These are phyloP conservation scores for Charadrius vociferus DNA, from an alignment of 2,113 vertebrate species.

Conservation along the genomic window DNA sequence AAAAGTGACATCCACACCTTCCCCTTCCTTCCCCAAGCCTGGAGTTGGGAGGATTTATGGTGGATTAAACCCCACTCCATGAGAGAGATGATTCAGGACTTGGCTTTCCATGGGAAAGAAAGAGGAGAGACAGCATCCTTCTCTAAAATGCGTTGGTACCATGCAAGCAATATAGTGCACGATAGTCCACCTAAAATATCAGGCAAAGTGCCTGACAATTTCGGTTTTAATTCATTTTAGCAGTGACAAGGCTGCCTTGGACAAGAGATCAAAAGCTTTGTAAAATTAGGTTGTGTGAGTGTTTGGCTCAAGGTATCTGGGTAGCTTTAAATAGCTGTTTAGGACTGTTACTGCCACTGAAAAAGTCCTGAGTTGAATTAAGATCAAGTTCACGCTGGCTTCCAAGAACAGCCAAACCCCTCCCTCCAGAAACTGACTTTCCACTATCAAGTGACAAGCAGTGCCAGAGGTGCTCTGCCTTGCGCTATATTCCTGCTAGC, in stretches of 20 bases:
- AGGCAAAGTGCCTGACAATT: neutral
- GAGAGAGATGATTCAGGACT: neutral
- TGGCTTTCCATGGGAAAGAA: neutral
- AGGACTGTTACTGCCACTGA: neutral
- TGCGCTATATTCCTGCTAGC: neutral
- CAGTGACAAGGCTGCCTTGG: neutral
- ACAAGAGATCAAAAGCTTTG: constrained; percentile 22
- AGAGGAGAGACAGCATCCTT: neutral
- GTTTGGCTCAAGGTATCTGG: neutral
- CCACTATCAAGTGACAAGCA: neutral
- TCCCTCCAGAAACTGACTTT: neutral
- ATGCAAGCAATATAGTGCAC: neutral
- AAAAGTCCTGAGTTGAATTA: constrained; percentile 4
- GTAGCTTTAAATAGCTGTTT: neutral
- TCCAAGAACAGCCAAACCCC: neutral
- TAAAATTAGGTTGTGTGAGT: neutral
- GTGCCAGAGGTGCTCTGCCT: neutral
- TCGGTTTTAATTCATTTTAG: neutral
- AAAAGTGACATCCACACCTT: neutral
- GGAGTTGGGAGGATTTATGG: neutral
- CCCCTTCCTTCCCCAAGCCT: neutral
- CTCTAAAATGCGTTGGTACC: neutral
- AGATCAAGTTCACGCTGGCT: neutral
- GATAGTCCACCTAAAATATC: neutral
- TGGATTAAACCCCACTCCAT: neutral